Conservation (phyloP, 2,888 invertebrate species). For the Cylindroiulus punctatus region DNA sequence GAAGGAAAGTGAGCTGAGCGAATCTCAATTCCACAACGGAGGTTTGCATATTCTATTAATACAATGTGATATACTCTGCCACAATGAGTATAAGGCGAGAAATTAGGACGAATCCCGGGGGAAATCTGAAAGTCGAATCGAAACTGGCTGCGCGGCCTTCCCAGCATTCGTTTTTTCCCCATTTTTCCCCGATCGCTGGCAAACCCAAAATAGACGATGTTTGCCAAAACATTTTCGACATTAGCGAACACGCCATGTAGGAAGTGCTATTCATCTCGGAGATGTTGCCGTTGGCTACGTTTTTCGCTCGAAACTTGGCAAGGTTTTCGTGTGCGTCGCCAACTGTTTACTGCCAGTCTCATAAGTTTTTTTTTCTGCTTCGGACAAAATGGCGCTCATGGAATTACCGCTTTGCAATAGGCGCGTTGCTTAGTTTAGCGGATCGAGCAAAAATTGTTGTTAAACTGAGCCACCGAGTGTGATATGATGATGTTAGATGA, state of each 20-base stretch:
- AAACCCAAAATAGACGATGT: background rate
- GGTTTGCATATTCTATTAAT: background rate
- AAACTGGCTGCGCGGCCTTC: background rate
- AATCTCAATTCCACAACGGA: background rate
- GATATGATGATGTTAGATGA: no score
- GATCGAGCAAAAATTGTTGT: no score
- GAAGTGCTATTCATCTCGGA: conserved; percentile 20
- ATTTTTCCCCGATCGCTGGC: background rate
- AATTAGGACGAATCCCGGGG: conserved; percentile 21
- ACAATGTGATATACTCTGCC: background rate
- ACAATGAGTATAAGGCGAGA: background rate
- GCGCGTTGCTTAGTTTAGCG: no score
- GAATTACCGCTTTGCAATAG: background rate
- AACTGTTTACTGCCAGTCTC: background rate
- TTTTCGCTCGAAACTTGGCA: background rate
- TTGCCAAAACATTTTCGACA: conserved; percentile 37
- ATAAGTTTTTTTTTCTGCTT: background rate
- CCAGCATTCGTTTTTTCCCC: background rate
- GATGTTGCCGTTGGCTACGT: background rate
- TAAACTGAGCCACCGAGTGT: no score
- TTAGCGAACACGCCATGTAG: conserved; percentile 33
- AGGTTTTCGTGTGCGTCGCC: background rate
- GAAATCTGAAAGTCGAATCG: conserved; percentile 13
- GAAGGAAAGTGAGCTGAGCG: background rate
- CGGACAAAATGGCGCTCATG: background rate